Evolutionary conservation across 2,797 vertebrate genomes (phyloP).

Genomic region (Epinephelus malabaricus): DNA sequence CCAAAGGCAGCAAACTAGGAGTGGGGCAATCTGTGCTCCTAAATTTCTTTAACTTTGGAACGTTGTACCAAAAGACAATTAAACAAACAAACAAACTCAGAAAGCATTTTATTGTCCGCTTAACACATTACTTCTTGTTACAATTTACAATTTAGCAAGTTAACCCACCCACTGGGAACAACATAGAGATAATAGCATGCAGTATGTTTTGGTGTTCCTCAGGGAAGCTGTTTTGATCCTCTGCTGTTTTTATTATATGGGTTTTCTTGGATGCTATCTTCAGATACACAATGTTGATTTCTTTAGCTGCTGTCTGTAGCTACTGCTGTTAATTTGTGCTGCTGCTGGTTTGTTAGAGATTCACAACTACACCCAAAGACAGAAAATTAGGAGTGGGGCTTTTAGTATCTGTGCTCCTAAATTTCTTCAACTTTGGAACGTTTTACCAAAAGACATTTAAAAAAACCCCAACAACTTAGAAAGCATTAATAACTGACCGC

Average conservation of each 20-base stretch:
- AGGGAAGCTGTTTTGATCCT: not conserved
- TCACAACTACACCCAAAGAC: not conserved
- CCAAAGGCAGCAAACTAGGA: not conserved
- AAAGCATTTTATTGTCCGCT: not conserved
- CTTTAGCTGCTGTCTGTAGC: too few species aligned
- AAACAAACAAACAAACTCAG: not conserved
- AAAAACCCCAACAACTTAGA: not conserved
- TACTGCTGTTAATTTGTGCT: too few species aligned
- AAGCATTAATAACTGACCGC: not conserved
- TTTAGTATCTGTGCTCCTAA: not conserved
- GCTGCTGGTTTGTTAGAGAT: too few species aligned
- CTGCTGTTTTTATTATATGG: not conserved
- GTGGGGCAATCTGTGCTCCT: not conserved
- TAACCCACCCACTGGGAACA: too few species aligned
- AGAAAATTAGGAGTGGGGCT: too few species aligned
- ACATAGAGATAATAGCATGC: not conserved
- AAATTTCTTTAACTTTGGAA: not conserved
- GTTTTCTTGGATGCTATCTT: too few species aligned
- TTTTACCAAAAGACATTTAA: not conserved
- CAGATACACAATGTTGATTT: not conserved
- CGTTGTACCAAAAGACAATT: not conserved
- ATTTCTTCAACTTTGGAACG: not conserved
- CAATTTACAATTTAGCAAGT: too few species aligned
- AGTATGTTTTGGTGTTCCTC: conserved; percentile 1
- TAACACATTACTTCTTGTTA: not conserved